Base-by-base conservation (phyloP, 2,113 vertebrate species). In the Climacteris rufus region DNA sequence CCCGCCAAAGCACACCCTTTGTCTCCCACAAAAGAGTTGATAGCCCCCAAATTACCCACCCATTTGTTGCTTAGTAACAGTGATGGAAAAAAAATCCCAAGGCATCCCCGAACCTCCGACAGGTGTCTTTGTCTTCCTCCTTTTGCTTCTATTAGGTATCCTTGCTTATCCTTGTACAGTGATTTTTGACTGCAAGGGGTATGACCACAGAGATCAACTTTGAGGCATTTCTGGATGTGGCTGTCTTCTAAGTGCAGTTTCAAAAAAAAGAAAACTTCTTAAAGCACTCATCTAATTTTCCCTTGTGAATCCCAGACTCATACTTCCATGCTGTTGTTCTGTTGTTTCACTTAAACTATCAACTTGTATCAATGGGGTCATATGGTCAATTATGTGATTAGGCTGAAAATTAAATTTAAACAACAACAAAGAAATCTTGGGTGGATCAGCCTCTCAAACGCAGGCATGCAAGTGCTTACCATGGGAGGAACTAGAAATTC, bases 361-460 rank as follows among this genome's bases (percentile, higher is more conserved):
- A 89, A n/a, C 49, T 85, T 75, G 30, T 76, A 37, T 82, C 60
- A 24, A 7, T 50, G 18, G 28, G 21, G 44, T 93, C 61, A 42
- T 47, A 27, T 7, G 37, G 74, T 85, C 60, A 82, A 21, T 93
- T 84, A 76, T 89, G 60, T 81, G 39, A 93, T 95, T 75, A 94
- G 64, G 33, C 44, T 87, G 74, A 87, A 96, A 95, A 89, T 84
- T 70, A 94, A 61, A 28, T 56, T 92, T 77, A 50, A 87, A 78
- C 14, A 89, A 28, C 30, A 94, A 57, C 17, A 44, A 69, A 75
- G 39, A 74, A 6, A 19, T 90, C 42, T 52, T 79, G 35, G 21
- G 35, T 75, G 52, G 19, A 81, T 89, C 83, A 93, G 31, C 50
- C 40, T 76, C n/a, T 59, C 35, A 35, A 71, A 40, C 19, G 50